Conservation (phyloP, 2,888 invertebrate genomes). For the Megaustenia siamemsis region DNA sequence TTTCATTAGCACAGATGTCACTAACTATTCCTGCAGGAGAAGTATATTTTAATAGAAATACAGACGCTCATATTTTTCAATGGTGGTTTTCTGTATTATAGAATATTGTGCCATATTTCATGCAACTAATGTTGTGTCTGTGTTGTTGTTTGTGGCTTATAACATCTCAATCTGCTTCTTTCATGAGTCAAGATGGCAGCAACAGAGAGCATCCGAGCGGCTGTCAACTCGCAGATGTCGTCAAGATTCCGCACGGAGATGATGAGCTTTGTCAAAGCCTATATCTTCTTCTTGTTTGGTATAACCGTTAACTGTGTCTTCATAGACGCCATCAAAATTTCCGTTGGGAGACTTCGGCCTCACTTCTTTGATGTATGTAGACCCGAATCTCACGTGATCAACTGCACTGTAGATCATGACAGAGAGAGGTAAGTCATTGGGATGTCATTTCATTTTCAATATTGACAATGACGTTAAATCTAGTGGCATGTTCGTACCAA, state of each 20-base stretch:
- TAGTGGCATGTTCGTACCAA: no score
- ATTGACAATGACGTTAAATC: no score
- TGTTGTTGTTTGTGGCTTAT: no score
- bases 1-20: no score
- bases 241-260: constrained; percentile 17
- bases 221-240: background rate
- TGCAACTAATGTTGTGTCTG: no score
- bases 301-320: constrained; percentile 90
- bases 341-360: constrained; percentile 94
- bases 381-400: constrained; percentile 82
- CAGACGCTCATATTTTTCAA: no score
- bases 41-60: no score
- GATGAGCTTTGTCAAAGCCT: constrained; percentile 22
- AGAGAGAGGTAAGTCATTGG: constrained; percentile 12
- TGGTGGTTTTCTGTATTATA: no score
- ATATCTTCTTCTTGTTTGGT: constrained; percentile 88
- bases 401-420: constrained; percentile 54
- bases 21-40: no score
- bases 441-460: background rate
- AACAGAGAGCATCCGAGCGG: constrained; percentile 42
- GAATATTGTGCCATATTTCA: no score
- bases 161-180: background rate
- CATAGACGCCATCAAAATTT: constrained; percentile 95
- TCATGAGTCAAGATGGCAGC: constrained; percentile 29
- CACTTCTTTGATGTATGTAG: constrained; percentile 94